A percentile compares a stretch with the other conserved stretches of the same genome.
phyloP scores from a whole-genome alignment of 2,797 vertebrate species.

The Acestrorhynchus altus region DNA sequence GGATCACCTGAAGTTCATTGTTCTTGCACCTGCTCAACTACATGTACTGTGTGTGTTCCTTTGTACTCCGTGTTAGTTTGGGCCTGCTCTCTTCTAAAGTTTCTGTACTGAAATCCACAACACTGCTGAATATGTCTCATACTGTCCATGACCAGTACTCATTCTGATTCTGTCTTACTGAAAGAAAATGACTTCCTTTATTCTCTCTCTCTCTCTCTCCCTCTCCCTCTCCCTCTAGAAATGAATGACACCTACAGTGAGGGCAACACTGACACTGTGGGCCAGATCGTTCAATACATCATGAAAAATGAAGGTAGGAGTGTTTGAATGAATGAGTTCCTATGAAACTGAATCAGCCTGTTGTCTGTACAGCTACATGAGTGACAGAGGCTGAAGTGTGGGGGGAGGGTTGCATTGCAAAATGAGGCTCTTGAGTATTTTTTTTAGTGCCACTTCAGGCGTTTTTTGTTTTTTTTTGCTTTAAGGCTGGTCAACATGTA shows the following conservation, averaged over 20 bases:
- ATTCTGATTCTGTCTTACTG: too few species aligned
- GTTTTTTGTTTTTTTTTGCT: too few species aligned
- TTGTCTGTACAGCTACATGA: background rate
- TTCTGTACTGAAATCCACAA: too few species aligned
- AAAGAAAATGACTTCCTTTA: too few species aligned
- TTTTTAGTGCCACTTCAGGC: background rate
- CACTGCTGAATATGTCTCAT: too few species aligned
- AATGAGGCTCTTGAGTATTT: background rate
- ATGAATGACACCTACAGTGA: slow-evolving; percentile 88
- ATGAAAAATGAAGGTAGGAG: slow-evolving; percentile 96
- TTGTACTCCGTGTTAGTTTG: too few species aligned
- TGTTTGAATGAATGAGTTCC: background rate
- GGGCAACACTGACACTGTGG: slow-evolving; percentile 89
- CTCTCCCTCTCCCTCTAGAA: slow-evolving; percentile 72
- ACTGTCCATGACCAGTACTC: too few species aligned
- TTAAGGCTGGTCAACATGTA: too few species aligned
- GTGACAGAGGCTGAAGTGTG: background rate
- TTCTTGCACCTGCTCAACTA: too few species aligned
- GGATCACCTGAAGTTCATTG: too few species aligned
- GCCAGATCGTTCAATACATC: slow-evolving; percentile 91
- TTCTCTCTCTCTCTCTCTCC: slow-evolving; percentile 10
- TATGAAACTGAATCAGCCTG: background rate
- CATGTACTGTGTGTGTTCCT: too few species aligned
- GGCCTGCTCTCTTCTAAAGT: too few species aligned
- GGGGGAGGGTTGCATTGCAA: background rate